Percentiles rank a stretch among this genome's conserved stretches.
phyloP scores from a whole-genome alignment of 2,113 vertebrate genomes.

The Scopus umbretta region DNA sequence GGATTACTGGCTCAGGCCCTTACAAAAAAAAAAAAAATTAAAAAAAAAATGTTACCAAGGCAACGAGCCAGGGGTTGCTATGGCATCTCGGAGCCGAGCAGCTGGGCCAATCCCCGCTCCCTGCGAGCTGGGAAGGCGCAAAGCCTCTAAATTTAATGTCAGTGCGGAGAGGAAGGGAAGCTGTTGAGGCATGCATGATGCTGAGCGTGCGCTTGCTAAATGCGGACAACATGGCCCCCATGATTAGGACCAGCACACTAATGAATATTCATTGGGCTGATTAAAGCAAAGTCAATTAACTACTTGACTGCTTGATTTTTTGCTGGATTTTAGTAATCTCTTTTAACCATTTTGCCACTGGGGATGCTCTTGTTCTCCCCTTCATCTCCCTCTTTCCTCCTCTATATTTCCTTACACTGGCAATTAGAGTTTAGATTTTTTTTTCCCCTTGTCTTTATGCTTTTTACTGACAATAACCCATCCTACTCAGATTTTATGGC shows the following conservation, averaged over 20 bases:
- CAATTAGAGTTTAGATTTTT: neutral
- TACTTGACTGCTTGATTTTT: slow-evolving; percentile 74
- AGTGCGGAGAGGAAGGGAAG: slow-evolving; percentile 82
- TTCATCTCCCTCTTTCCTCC: neutral
- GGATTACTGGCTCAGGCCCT: slow-evolving; percentile 87
- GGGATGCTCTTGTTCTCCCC: slow-evolving; percentile 37
- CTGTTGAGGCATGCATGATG: slow-evolving; percentile 83
- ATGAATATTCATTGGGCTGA: slow-evolving; percentile 82
- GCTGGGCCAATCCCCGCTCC: slow-evolving; percentile 94
- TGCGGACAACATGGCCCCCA: slow-evolving; percentile 68
- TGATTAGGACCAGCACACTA: slow-evolving; percentile 69
- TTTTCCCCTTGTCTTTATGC: neutral
- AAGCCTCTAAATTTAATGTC: slow-evolving; percentile 84
- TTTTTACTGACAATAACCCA: slow-evolving; percentile 12
- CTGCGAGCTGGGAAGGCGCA: slow-evolving; percentile 82
- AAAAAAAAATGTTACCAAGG: slow-evolving; percentile 84
- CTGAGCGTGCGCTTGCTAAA: slow-evolving; percentile 67
- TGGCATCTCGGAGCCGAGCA: slow-evolving; percentile 93
- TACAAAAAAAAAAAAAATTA: neutral
- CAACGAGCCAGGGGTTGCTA: slow-evolving; percentile 96
- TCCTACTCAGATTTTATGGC: neutral
- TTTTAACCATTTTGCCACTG: slow-evolving; percentile 64
- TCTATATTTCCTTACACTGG: neutral
- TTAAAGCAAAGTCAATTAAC: slow-evolving; percentile 79
- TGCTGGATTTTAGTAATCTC: slow-evolving; percentile 62